Base-by-base conservation (phyloP, 2,888 invertebrate genomes). In the Drosophila tripunctata region DNA sequence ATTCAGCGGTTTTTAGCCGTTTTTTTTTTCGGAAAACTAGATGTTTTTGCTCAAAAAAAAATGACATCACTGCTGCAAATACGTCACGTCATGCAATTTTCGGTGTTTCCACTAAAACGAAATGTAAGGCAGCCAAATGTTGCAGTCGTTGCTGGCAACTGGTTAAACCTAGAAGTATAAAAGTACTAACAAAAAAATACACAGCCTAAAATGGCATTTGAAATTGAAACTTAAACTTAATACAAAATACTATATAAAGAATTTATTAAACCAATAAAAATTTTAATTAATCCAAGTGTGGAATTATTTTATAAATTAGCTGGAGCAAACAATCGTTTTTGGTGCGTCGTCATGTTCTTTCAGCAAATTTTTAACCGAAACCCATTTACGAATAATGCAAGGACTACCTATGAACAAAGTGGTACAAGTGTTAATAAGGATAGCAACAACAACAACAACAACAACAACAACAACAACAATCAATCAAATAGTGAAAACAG, bases 321-420 rank as follows among this genome's bases (percentile, higher is more conserved):
- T 12, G 31, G 14, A 22, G 21, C 4, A 19, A 19, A 14, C 3
- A 40, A n/a, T 10, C 12, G 22, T 24, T 2, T 24, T 7, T 17
- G 7, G 43, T 19, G n/a, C n/a, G n/a, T 36, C 41, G 70, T 51
- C 19, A 90, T 91, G 91, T 90, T 90, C 75, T 89, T 90, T 76
- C 90, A 90, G 55, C 88, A 89, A 24, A 86, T 90, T 79, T 89
- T 90, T 56, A 81, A 89, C 54, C 88, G 88, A 68, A 89, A 89
- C 72, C 76, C 80, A 54, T 75, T 64, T 55, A 67, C 57, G 54
- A 38, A 52, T 52, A 36, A 67, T 54, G 74, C 62, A 43, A 58
- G 55, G 58, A 52, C 45, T 27, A 52, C 52, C 41, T 62, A 36
- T 36, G 66, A 75, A n/a, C 40, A 56, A 38, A 78, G 61, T 47